Conservation (phyloP, 1,140 invertebrate species). For the Phocides pigmalion region DNA sequence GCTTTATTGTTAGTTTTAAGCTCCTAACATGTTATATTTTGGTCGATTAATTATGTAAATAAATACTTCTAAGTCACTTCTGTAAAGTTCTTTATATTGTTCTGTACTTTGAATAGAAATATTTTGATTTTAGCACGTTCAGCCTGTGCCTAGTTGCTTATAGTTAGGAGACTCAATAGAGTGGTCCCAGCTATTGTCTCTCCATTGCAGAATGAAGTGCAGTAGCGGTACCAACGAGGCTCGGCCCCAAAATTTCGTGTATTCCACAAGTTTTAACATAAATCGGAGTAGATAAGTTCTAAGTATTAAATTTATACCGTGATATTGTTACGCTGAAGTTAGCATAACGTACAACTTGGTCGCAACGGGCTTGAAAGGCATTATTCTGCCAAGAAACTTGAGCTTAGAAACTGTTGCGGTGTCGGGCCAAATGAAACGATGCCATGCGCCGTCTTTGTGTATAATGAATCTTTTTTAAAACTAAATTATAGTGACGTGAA, state of each 20-base stretch:
- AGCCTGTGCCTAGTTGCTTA: no score
- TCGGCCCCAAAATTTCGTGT: background rate
- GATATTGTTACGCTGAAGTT: background rate
- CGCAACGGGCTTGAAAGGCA: constrained; percentile 1
- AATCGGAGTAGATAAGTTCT: background rate
- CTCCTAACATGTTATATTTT: no score
- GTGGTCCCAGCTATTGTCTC: no score
- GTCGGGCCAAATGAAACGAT: constrained; percentile 20
- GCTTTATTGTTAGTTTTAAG: no score
- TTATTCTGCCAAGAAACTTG: constrained; percentile 24
- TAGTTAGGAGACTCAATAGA: no score
- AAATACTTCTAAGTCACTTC: no score
- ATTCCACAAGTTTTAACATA: background rate
- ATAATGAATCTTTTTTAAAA: background rate
- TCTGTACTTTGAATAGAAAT: no score
- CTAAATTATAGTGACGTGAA: background rate
- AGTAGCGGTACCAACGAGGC: no score
- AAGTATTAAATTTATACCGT: background rate
- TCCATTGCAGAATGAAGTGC: no score
- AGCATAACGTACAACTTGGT: background rate
- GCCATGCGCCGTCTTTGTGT: background rate
- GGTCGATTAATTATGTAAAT: no score
- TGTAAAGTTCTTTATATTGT: no score
- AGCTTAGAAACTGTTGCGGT: constrained; percentile 9
- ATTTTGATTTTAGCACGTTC: no score